Percentiles rank a stretch among this genome's conserved stretches.
Conservation (phyloP, 2,888 invertebrate species). For the Keiferia lycopersicella region DNA sequence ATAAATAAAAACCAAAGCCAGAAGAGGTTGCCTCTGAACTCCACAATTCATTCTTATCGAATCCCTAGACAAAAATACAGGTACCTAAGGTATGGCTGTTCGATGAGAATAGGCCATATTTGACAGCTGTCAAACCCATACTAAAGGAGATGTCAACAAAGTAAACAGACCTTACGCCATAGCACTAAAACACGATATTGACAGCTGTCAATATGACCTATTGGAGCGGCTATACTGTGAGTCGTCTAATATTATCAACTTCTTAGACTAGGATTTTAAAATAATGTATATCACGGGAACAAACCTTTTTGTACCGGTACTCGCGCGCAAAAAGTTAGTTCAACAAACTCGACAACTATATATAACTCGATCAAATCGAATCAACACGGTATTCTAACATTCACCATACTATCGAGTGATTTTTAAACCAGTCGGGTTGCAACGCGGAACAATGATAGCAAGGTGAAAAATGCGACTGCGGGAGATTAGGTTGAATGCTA, state of each 20-base stretch:
- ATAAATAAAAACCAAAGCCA: not conserved
- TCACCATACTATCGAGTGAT: not conserved
- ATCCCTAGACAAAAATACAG: too few relatives aligned
- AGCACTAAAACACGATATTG: too few relatives aligned
- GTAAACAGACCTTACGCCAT: too few relatives aligned
- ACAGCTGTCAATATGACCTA: too few relatives aligned
- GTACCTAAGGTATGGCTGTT: too few relatives aligned
- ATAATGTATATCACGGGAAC: not conserved
- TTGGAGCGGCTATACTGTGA: too few relatives aligned
- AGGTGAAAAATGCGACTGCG: slow-evolving; percentile 15
- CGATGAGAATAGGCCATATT: too few relatives aligned
- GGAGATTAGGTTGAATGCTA: not conserved
- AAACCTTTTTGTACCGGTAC: slow-evolving; percentile 48
- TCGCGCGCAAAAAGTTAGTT: slow-evolving; percentile 61
- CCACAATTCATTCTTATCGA: not conserved
- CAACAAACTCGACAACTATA: slow-evolving; percentile 67
- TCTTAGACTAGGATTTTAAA: too few relatives aligned
- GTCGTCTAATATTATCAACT: too few relatives aligned
- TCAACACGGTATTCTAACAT: slow-evolving; percentile 17
- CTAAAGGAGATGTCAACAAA: too few relatives aligned
- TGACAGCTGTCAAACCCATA: too few relatives aligned
- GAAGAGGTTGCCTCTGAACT: not conserved
- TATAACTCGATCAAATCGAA: slow-evolving; percentile 35
- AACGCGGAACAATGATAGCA: slow-evolving; percentile 24
- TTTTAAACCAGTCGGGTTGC: not conserved